These are phyloP conservation scores for Arrhopalites spinosus DNA, from an alignment of 2,888 invertebrate genomes.

Conservation along the genomic window DNA sequence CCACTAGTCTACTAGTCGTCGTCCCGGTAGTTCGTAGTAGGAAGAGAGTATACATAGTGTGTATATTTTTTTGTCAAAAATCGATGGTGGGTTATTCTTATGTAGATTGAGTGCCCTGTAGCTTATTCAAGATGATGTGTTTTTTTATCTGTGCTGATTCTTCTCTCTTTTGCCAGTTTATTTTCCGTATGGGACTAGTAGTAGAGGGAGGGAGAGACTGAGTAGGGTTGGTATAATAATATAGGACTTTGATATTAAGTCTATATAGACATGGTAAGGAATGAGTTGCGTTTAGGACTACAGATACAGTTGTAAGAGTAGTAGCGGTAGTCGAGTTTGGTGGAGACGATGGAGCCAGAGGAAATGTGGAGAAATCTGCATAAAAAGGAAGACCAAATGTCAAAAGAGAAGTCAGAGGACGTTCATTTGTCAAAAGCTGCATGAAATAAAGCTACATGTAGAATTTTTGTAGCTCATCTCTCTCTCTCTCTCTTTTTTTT, in stretches of 20 bases:
- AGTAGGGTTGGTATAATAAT: conserved; percentile 11
- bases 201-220: neutral
- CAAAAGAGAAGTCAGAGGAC: no score
- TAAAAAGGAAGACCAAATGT: conserved; percentile 35
- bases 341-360: conserved; percentile 12
- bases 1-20: neutral
- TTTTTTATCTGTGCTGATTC: conserved; percentile 47
- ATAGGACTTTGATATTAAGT: neutral
- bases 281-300: conserved; percentile 19
- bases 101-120: conserved; percentile 47
- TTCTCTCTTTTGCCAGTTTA: conserved; percentile 30
- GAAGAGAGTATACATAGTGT: no score
- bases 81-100: conserved; percentile 44
- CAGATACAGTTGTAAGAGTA: neutral
- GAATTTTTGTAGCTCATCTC: neutral
- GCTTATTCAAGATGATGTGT: conserved; percentile 46
- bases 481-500: neutral
- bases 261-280: neutral
- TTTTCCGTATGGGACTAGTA: conserved; percentile 37
- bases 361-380: conserved; percentile 25
- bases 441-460: neutral
- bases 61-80: conserved; percentile 37
- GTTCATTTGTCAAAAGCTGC: conserved; percentile 34
- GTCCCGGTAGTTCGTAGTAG: no score
- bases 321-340: neutral